phyloP scores from a whole-genome alignment of 2,888 invertebrate genomes.

The Agapostemon virescens region DNA sequence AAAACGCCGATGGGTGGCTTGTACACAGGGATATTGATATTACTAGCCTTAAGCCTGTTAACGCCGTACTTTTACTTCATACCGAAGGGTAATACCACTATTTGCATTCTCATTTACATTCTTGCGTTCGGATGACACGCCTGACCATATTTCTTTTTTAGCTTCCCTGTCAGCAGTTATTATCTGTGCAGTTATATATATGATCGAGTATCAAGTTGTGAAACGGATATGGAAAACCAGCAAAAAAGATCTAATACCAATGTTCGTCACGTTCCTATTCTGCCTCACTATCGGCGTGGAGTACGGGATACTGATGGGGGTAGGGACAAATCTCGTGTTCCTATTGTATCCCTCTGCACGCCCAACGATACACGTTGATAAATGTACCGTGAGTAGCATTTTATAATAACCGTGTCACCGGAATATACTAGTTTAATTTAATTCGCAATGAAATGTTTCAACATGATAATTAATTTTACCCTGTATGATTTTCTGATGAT shows the following conservation, averaged over 20 bases:
- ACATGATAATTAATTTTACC: no score
- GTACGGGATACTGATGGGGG: conserved; percentile 91
- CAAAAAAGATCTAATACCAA: conserved; percentile 89
- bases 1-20: conserved; percentile 93
- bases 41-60: conserved; percentile 91
- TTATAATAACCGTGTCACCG: background rate
- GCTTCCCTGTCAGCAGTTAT: conserved; percentile 95
- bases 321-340: conserved; percentile 89
- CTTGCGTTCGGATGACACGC: background rate
- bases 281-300: conserved; percentile 92
- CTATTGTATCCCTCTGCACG: conserved; percentile 91
- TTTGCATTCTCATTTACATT: background rate
- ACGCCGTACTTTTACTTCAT: conserved; percentile 95
- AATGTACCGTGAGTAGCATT: conserved; percentile 83
- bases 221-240: conserved; percentile 93
- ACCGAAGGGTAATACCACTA: conserved; percentile 83
- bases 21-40: conserved; percentile 90
- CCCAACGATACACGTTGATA: conserved; percentile 88
- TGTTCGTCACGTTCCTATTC: conserved; percentile 90
- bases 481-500: no score
- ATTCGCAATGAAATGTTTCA: no score
- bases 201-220: conserved; percentile 95
- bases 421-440: no score
- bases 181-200: conserved; percentile 96
- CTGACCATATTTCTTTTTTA: conserved; percentile 44